Base-by-base conservation (phyloP, 2,888 invertebrate species). In the Zelleria hepariella region DNA sequence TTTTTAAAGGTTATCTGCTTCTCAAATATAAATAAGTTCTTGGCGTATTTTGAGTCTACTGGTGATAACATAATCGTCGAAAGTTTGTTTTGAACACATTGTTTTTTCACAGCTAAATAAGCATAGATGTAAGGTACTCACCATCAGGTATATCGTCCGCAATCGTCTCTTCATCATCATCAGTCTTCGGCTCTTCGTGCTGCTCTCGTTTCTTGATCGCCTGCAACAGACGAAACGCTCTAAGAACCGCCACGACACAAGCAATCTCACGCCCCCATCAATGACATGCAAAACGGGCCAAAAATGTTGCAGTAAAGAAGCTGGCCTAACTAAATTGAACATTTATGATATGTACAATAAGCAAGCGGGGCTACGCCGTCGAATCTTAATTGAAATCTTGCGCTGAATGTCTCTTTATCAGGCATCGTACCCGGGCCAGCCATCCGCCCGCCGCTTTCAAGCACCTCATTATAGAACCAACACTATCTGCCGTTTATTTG, bases 391-490 rank as follows among this genome's bases (percentile, higher is more conserved):
- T 81, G 79, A 83, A 84, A 86, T 86, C 84, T 82, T 71, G 72
- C 68, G 71, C 70, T 70, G 78, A 77, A 76, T 78, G 79, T 79
- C 71, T 69, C 66, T 71, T 72, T 80, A 84, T 85, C 82, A 74
- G 71, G 73, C 68, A 82, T 86, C 87, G 86, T 81, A 88, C 88
- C 86, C 88, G 85, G 68, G 87, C 80, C 67, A 87, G 79, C 88
- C 87, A 88, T 82, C 85, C 87, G 80, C 88, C 82, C 63, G 88
- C 86, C 66, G 80, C 79, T 82, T 82, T 86, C 77, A 88, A 83
- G 72, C 87, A 87, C 85, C 86, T 85, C 87, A 88, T 88, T 82
- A 77, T 81, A 80, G 75, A 78, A 77, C n/a, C 74, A 71, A 68
- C 67, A 70, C 73, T 75, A 78, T 72, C 65, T 74, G 67, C 32